Percentiles rank a stretch among this genome's conserved stretches.
phyloP scores from a whole-genome alignment of 2,888 invertebrate species.

The Ypsolopha sequella region DNA sequence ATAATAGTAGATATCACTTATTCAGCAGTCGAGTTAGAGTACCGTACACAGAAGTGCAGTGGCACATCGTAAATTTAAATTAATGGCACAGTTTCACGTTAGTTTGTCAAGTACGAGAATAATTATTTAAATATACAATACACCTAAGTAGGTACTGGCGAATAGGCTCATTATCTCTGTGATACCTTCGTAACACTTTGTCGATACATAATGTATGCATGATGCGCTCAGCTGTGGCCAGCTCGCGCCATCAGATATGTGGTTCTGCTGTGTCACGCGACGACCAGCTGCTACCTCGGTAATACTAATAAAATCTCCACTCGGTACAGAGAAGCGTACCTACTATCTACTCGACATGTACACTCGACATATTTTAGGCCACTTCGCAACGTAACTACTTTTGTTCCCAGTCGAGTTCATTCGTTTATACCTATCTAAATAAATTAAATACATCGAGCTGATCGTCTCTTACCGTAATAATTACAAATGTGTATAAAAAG shows the following conservation, averaged over 20 bases:
- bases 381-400: slow-evolving; percentile 48
- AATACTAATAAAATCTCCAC: neutral
- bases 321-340: slow-evolving; percentile 10
- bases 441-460: slow-evolving; percentile 62
- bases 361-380: slow-evolving; percentile 48
- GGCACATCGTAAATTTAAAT: slow-evolving; percentile 66
- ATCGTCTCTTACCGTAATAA: slow-evolving; percentile 45
- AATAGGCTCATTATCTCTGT: slow-evolving; percentile 28
- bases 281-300: neutral
- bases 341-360: slow-evolving; percentile 19
- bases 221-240: neutral
- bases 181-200: slow-evolving; percentile 26
- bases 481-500: slow-evolving; percentile 70
- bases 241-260: neutral
- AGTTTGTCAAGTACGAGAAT: slow-evolving; percentile 60
- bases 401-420: slow-evolving; percentile 62
- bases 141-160: slow-evolving; percentile 16
- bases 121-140: slow-evolving; percentile 36
- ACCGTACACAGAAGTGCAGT: slow-evolving; percentile 51
- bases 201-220: neutral
- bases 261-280: neutral
- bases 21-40: slow-evolving; percentile 56
- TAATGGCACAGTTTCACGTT: slow-evolving; percentile 71
- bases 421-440: slow-evolving; percentile 59
- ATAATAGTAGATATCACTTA: slow-evolving; percentile 61